Evolutionary conservation across 2,113 vertebrate genomes (phyloP).

Genomic region (Lasiurus borealis): DNA sequence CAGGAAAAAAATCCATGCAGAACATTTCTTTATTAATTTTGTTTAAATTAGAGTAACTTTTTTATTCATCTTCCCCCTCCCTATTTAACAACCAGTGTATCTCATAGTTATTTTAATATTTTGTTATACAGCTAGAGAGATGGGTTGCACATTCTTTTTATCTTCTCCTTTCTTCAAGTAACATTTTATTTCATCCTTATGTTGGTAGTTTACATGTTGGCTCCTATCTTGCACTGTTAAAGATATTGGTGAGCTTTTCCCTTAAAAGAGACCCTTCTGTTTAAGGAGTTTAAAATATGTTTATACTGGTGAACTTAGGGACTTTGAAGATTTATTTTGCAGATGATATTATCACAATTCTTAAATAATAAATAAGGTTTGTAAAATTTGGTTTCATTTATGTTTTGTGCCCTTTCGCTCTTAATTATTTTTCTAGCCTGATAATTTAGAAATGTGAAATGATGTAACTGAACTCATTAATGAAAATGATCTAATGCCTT

Average conservation of each 20-base stretch:
- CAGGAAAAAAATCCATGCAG: slow-evolving; percentile 82
- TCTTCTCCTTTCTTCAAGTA: background rate
- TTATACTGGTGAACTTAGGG: background rate
- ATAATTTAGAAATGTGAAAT: slow-evolving; percentile 51
- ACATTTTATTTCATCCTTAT: slow-evolving; percentile 9
- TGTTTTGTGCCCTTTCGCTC: background rate
- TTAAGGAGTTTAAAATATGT: background rate
- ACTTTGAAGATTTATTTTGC: slow-evolving; percentile 31
- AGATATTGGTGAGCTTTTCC: background rate
- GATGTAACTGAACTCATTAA: background rate
- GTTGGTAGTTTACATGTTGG: background rate
- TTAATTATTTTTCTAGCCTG: slow-evolving; percentile 2
- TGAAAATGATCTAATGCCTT: background rate
- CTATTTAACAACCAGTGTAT: slow-evolving; percentile 60
- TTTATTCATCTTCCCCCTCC: slow-evolving; percentile 66
- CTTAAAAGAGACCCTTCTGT: slow-evolving; percentile 19
- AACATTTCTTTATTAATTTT: slow-evolving; percentile 91
- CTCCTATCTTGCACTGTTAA: background rate
- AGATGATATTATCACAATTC: background rate
- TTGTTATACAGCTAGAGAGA: slow-evolving; percentile 52
- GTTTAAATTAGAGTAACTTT: slow-evolving; percentile 87
- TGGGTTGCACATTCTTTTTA: background rate
- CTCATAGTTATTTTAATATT: slow-evolving; percentile 72
- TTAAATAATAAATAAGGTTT: slow-evolving; percentile 21
- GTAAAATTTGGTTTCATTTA: background rate